phyloP scores from a whole-genome alignment of 2,113 vertebrate species.

The Platycercus adscitus region DNA sequence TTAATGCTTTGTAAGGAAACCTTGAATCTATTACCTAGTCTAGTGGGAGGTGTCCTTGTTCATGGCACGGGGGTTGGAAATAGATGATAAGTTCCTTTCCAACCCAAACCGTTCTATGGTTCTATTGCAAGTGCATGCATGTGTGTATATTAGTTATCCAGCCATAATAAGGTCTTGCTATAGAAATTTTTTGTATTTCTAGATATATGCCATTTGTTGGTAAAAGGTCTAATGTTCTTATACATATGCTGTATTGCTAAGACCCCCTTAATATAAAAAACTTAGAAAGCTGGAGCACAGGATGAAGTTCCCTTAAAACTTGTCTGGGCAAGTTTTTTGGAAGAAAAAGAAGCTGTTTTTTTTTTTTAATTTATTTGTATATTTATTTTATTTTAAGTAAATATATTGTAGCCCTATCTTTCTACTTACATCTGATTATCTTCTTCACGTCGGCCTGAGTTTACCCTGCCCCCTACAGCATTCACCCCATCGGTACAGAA shows the following conservation, averaged over 20 bases:
- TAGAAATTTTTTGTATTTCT: neutral
- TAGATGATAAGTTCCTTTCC: neutral
- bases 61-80: neutral
- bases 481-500: neutral
- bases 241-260: neutral
- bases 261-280: neutral
- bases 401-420: neutral
- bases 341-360: neutral
- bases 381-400: neutral
- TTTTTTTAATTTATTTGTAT: neutral
- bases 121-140: neutral
- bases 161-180: neutral
- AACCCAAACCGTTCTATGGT: neutral
- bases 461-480: constrained; percentile 9
- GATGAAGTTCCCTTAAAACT: neutral
- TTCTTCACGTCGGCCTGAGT: neutral
- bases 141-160: neutral
- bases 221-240: neutral
- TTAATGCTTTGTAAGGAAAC: neutral
- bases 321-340: neutral
- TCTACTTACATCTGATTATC: neutral
- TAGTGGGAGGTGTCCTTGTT: neutral
- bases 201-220: neutral
- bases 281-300: neutral
- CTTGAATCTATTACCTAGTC: neutral